phyloP scores from a whole-genome alignment of 2,797 vertebrate genomes.

The Sitta carolinensis region DNA sequence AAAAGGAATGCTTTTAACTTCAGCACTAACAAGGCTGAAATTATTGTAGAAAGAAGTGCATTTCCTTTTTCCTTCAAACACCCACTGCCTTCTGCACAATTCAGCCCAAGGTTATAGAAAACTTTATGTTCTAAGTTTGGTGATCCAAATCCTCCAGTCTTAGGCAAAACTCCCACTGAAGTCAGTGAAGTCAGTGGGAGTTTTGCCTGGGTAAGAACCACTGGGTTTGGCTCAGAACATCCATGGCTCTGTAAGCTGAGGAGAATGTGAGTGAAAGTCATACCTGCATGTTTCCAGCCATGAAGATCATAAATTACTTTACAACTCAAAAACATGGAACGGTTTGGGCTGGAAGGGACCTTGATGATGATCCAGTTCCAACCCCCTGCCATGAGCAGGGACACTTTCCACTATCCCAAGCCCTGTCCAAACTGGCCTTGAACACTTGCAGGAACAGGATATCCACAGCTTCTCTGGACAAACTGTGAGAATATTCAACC shows the following conservation, averaged over 20 bases:
- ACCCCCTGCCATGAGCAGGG: background rate
- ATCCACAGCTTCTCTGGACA: background rate
- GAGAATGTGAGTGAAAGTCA: background rate
- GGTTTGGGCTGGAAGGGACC: background rate
- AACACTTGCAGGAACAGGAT: background rate
- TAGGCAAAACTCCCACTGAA: constrained; percentile 38
- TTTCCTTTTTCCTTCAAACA: constrained; percentile 54
- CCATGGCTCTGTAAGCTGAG: background rate
- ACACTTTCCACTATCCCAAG: background rate
- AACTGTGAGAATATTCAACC: too few relatives aligned
- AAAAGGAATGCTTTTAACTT: constrained; percentile 65
- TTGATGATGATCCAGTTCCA: background rate
- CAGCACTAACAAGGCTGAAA: constrained; percentile 43
- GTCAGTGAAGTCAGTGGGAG: constrained; percentile 37
- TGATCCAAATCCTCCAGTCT: constrained; percentile 55
- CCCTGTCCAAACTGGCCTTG: background rate
- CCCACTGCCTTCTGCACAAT: background rate
- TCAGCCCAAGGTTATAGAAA: constrained; percentile 39
- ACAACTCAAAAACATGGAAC: background rate
- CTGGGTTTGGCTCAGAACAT: background rate
- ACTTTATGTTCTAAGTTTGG: constrained; percentile 8
- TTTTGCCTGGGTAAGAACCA: constrained; percentile 9
- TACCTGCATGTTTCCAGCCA: background rate
- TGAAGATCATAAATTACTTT: background rate
- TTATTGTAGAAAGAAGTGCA: constrained; percentile 24